Evolutionary conservation across 1,140 invertebrate species (phyloP).

Genomic region (Semibalanus balanoides): DNA sequence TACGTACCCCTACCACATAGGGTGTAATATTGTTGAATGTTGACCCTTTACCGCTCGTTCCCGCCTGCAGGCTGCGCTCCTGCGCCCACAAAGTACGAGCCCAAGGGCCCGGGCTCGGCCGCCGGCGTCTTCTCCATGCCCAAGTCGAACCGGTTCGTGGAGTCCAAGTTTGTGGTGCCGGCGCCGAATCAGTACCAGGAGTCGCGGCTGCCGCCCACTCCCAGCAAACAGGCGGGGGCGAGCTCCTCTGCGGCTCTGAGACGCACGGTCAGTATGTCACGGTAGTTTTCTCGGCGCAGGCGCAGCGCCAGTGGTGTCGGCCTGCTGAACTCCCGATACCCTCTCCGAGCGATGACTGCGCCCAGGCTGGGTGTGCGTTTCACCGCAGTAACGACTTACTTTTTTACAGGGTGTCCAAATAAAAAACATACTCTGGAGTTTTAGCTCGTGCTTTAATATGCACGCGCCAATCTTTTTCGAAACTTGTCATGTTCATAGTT

Average conservation of each 20-base stretch:
- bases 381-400: too few species aligned
- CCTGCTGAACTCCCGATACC: too few species aligned
- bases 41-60: background rate
- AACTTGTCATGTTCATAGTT: too few species aligned
- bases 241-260: background rate
- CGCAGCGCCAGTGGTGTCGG: too few species aligned
- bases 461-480: too few species aligned
- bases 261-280: background rate
- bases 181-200: background rate
- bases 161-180: background rate
- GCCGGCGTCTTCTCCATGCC: background rate
- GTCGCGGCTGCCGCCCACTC: background rate
- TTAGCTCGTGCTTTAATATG: too few species aligned
- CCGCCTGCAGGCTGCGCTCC: background rate
- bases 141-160: background rate
- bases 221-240: background rate
- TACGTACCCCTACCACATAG: background rate
- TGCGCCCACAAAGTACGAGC: background rate
- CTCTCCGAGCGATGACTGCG: background rate
- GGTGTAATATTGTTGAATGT: background rate
- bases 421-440: too few species aligned
- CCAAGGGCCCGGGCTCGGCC: background rate
- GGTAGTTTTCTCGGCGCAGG: too few species aligned
- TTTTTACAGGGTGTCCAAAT: too few species aligned
- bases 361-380: background rate